phyloP scores from a whole-genome alignment of 2,113 vertebrate species.

The Synchiropus splendidus region DNA sequence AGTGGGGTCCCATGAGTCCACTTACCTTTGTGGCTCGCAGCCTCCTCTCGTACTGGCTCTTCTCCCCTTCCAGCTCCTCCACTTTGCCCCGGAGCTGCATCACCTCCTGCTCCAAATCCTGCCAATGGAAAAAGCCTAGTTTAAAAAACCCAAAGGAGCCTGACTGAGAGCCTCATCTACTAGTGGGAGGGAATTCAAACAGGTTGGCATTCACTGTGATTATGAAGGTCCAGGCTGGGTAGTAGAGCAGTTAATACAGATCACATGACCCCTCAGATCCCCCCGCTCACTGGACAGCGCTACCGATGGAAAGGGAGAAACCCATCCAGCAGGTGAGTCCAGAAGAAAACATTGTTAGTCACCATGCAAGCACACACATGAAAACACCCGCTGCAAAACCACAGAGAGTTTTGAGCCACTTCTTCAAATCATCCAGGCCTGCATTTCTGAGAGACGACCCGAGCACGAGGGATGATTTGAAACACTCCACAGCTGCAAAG shows the following conservation, averaged over 20 bases:
- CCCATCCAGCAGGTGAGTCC: too few species aligned
- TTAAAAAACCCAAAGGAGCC: conserved; percentile 9
- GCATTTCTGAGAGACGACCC: conserved; percentile 23
- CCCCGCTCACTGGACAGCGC: too few species aligned
- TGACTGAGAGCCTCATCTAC: too few species aligned
- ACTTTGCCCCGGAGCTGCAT: conserved; percentile 82
- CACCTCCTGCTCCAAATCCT: conserved; percentile 84
- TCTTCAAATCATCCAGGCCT: background rate
- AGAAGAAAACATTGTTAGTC: too few species aligned
- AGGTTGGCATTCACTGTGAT: conserved; percentile 30
- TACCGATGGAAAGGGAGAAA: too few species aligned
- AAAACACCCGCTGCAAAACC: too few species aligned
- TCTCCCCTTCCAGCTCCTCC: conserved; percentile 86
- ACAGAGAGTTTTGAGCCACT: too few species aligned
- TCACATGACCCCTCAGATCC: too few species aligned
- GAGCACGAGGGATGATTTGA: conserved; percentile 1
- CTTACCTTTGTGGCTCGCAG: conserved; percentile 89
- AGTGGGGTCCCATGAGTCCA: background rate
- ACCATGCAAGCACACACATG: too few species aligned
- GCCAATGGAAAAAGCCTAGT: too few species aligned
- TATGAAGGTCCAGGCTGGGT: conserved; percentile 23
- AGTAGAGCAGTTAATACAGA: conserved; percentile 32
- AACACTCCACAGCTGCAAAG: too few species aligned
- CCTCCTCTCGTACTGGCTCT: conserved; percentile 84
- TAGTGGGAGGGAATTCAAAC: conserved; percentile 9